Conservation (phyloP, 1,140 invertebrate genomes). For the Drosophila subobscura region DNA sequence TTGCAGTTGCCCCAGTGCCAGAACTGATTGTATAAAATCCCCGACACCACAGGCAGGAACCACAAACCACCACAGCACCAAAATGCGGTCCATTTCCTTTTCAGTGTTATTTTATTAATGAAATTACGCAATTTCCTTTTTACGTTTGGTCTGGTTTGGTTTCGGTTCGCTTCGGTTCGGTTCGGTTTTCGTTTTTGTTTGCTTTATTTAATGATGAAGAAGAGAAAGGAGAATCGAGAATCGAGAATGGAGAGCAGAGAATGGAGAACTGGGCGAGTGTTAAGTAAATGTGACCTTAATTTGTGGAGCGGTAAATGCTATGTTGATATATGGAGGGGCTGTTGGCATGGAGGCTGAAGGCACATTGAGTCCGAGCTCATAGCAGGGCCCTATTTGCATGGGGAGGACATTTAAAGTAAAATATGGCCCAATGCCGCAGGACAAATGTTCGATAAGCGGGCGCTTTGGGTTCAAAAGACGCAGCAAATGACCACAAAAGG, state of each 20-base stretch:
- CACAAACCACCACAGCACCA: constrained; percentile 11
- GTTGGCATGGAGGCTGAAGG: constrained; percentile 31
- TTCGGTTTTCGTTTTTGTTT: constrained; percentile 13
- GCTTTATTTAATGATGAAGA: constrained; percentile 70
- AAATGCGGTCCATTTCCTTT: constrained; percentile 30
- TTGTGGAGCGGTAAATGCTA: constrained; percentile 60
- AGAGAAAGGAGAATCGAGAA: constrained; percentile 5
- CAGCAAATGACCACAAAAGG: constrained; percentile 67
- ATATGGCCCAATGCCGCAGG: constrained; percentile 67
- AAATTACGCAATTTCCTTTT: constrained; percentile 70
- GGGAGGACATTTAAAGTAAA: constrained; percentile 74
- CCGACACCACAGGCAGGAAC: constrained; percentile 38
- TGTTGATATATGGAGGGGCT: constrained; percentile 67
- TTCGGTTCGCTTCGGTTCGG: constrained; percentile 27
- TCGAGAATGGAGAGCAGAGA: constrained; percentile 4
- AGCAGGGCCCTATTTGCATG: constrained; percentile 61
- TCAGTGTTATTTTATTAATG: constrained; percentile 71
- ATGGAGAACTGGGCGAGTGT: constrained; percentile 16
- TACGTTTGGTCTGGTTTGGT: constrained; percentile 31
- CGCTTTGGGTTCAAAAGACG: constrained; percentile 58
- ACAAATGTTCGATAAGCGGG: constrained; percentile 64
- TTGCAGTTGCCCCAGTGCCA: constrained; percentile 2
- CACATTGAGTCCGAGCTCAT: constrained; percentile 11
- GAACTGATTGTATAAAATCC: constrained; percentile 40
- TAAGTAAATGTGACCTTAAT: constrained; percentile 78